A percentile compares a stretch with the other conserved stretches of the same genome.
phyloP scores from a whole-genome alignment of 2,113 vertebrate genomes.

The Hippocampus comes region DNA sequence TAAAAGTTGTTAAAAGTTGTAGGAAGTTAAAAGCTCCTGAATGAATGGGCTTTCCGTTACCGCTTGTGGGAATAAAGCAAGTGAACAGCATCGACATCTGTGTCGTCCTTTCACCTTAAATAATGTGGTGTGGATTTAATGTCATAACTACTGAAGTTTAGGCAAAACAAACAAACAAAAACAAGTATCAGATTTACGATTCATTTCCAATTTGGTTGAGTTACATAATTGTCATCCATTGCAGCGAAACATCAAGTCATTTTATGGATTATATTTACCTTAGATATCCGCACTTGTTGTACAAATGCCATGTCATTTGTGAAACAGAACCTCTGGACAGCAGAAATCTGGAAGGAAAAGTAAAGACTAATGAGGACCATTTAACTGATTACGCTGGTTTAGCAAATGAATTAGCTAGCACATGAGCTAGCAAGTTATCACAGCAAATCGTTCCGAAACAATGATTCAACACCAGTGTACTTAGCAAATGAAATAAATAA shows the following conservation, averaged over 20 bases:
- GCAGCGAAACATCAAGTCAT: background rate
- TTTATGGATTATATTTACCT: constrained; percentile 45
- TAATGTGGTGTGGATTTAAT: background rate
- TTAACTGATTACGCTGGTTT: background rate
- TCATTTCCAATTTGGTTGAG: background rate
- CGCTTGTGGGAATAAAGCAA: too few species aligned
- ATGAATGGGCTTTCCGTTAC: too few species aligned
- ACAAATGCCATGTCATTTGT: constrained; percentile 55
- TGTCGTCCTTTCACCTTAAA: too few species aligned
- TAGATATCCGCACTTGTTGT: constrained; percentile 46
- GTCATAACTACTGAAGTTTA: too few species aligned
- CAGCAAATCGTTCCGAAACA: background rate
- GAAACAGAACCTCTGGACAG: background rate
- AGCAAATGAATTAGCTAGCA: background rate
- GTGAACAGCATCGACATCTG: too few species aligned
- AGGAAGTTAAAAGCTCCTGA: too few species aligned
- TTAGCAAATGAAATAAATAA: background rate
- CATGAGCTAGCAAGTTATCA: constrained; percentile 8
- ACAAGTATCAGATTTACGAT: background rate
- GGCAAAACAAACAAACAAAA: background rate
- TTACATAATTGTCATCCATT: background rate
- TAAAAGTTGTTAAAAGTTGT: too few species aligned
- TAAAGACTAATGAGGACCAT: rapidly evolving
- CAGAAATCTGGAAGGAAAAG: background rate
- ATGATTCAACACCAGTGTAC: background rate